A percentile compares a stretch with the other conserved stretches of the same genome.
phyloP scores from a whole-genome alignment of 1,140 invertebrate species.

The Philotrypesis tridentata region DNA sequence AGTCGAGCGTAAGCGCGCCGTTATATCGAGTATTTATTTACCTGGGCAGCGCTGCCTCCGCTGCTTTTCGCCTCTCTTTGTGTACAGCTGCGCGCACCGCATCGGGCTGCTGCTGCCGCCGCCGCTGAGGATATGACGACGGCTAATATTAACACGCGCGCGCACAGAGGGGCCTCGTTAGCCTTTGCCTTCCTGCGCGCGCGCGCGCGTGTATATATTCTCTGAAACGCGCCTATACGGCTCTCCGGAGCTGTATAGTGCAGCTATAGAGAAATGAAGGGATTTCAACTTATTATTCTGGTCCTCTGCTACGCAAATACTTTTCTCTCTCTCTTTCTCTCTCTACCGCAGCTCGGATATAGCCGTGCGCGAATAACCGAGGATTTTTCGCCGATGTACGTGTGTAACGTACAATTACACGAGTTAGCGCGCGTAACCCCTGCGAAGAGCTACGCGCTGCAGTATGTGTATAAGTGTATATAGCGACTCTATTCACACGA shows the following conservation, averaged over 20 bases:
- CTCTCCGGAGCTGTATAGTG: no score
- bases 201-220: no score
- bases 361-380: not conserved
- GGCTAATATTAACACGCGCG: slow-evolving; percentile 27
- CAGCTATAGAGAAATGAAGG: no score
- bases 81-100: not conserved
- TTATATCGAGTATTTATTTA: slow-evolving; percentile 48
- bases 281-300: not conserved
- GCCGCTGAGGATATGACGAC: not conserved
- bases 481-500: no score
- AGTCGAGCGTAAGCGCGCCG: slow-evolving; percentile 43
- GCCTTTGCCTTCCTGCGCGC: slow-evolving; percentile 20
- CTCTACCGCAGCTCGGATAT: no score
- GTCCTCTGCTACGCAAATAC: not conserved
- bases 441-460: not conserved
- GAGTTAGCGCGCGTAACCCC: no score
- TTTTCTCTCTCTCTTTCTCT: not conserved
- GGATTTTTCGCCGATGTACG: not conserved
- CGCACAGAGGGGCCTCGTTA: slow-evolving; percentile 37
- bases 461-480: no score
- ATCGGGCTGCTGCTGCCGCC: not conserved
- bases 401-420: not conserved
- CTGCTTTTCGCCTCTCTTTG: not conserved
- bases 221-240: not conserved
- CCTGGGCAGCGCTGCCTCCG: slow-evolving; percentile 30